Percentiles rank a stretch among this genome's conserved stretches.
Evolutionary conservation across 2,888 invertebrate genomes (phyloP).

Genomic region (Drosophila fulvimacula): DNA sequence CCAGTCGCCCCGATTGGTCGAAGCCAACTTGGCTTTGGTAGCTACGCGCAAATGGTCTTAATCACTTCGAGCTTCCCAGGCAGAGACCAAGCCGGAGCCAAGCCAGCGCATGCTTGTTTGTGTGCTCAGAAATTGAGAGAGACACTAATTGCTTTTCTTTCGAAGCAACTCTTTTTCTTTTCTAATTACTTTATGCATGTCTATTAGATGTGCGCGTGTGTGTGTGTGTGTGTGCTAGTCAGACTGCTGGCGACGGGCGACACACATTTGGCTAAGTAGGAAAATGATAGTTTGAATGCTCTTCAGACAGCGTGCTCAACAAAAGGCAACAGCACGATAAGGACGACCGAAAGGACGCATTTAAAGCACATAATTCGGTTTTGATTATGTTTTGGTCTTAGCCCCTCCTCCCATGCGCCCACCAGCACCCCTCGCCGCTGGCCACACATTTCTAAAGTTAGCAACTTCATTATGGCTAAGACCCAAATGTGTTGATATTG

Average conservation of each 20-base stretch:
- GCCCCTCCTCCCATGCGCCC: constrained; percentile 15
- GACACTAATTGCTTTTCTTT: constrained; percentile 81
- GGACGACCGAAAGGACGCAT: constrained; percentile 71
- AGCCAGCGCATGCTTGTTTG: constrained; percentile 57
- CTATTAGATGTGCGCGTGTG: constrained; percentile 28
- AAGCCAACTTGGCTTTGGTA: constrained; percentile 43
- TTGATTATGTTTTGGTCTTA: constrained; percentile 78
- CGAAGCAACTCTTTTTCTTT: constrained; percentile 73
- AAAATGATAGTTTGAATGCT: constrained; percentile 78
- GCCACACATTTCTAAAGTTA: constrained; percentile 67
- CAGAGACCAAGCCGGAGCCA: constrained; percentile 10
- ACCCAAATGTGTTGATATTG: constrained; percentile 80
- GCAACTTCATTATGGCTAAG: constrained; percentile 80
- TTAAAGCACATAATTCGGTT: constrained; percentile 81
- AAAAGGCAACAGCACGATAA: constrained; percentile 47
- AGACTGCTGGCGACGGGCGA: constrained; percentile 77
- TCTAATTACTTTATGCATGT: constrained; percentile 75
- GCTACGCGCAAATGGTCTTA: constrained; percentile 71
- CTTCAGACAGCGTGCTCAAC: constrained; percentile 59
- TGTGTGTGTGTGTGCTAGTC: constrained; percentile 27
- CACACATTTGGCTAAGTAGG: constrained; percentile 79
- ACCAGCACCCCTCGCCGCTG: constrained; percentile 11
- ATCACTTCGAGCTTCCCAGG: constrained; percentile 60
- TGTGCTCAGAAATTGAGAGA: constrained; percentile 77
- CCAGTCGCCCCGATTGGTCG: constrained; percentile 10